A percentile compares a stretch with the other conserved stretches of the same genome.
Conservation (phyloP, 2,113 vertebrate genomes). For the Cinclus mexicanus region DNA sequence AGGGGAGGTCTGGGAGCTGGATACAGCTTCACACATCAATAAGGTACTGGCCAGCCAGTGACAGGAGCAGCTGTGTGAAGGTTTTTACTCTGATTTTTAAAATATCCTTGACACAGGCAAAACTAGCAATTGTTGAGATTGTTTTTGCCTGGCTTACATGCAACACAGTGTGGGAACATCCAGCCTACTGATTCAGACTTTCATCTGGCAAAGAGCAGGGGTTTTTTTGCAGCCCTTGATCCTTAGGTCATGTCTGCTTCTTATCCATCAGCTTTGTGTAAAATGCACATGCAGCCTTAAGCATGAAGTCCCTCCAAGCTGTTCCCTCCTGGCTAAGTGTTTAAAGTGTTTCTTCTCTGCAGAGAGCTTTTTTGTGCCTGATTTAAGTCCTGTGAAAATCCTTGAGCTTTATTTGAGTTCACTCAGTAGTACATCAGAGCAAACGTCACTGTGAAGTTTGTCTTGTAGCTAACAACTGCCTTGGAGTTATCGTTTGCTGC, state of each 20-base stretch:
- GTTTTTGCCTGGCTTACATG: not conserved
- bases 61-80: not conserved
- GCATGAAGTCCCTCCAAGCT: not conserved
- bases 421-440: not conserved
- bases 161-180: not conserved
- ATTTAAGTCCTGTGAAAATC: not conserved
- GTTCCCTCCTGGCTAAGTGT: not conserved
- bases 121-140: not conserved
- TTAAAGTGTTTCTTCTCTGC: not conserved
- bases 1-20: slow-evolving; percentile 5
- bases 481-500: not conserved
- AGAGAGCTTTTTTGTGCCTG: not conserved
- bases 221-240: not conserved
- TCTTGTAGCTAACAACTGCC: not conserved
- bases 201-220: not conserved
- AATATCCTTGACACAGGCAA: not conserved
- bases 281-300: not conserved
- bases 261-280: not conserved
- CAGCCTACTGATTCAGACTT: not conserved
- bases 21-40: not conserved
- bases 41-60: not conserved
- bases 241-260: not conserved
- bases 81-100: not conserved
- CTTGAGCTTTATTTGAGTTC: not conserved
- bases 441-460: not conserved